These are phyloP conservation scores for Smittia aterrima DNA, from an alignment of 2,888 invertebrate species.

Conservation along the genomic window DNA sequence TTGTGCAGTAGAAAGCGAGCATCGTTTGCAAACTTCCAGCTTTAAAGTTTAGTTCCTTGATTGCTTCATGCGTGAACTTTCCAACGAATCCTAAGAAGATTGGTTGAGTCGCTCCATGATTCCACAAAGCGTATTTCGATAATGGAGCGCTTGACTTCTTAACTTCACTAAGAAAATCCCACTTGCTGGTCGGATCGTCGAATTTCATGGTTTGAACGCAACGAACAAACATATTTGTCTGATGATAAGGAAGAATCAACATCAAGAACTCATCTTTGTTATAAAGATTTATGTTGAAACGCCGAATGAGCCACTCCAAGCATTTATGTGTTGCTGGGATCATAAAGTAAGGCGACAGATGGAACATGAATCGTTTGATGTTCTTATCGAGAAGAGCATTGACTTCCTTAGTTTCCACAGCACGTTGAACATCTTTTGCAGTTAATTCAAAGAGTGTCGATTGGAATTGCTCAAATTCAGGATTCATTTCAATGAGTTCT, in stretches of 20 bases:
- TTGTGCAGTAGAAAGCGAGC: slow-evolving; percentile 77
- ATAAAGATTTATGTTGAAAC: slow-evolving; percentile 85
- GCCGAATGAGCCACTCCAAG: slow-evolving; percentile 91
- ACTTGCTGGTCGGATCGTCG: slow-evolving; percentile 60
- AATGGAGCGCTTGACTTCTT: slow-evolving; percentile 75
- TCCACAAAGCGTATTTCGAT: slow-evolving; percentile 68
- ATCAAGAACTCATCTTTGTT: slow-evolving; percentile 79
- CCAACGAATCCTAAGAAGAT: slow-evolving; percentile 65
- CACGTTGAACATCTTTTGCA: slow-evolving; percentile 76
- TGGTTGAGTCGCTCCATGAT: slow-evolving; percentile 65
- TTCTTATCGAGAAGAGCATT: slow-evolving; percentile 73
- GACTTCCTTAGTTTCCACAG: slow-evolving; percentile 69
- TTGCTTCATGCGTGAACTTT: slow-evolving; percentile 58
- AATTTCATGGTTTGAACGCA: slow-evolving; percentile 75
- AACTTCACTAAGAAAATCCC: slow-evolving; percentile 73
- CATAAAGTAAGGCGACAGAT: slow-evolving; percentile 85
- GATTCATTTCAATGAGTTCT: slow-evolving; percentile 74
- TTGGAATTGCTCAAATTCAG: slow-evolving; percentile 70
- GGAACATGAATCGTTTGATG: slow-evolving; percentile 75
- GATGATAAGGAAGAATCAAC: slow-evolving; percentile 87
- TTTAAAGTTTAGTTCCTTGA: slow-evolving; percentile 61
- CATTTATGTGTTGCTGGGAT: slow-evolving; percentile 80
- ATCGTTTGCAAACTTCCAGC: slow-evolving; percentile 66
- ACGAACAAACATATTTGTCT: slow-evolving; percentile 82
- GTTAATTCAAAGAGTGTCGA: slow-evolving; percentile 72